A percentile compares a stretch with the other conserved stretches of the same genome.
phyloP scores from a whole-genome alignment of 2,113 vertebrate genomes.

The Oxyura jamaicensis region DNA sequence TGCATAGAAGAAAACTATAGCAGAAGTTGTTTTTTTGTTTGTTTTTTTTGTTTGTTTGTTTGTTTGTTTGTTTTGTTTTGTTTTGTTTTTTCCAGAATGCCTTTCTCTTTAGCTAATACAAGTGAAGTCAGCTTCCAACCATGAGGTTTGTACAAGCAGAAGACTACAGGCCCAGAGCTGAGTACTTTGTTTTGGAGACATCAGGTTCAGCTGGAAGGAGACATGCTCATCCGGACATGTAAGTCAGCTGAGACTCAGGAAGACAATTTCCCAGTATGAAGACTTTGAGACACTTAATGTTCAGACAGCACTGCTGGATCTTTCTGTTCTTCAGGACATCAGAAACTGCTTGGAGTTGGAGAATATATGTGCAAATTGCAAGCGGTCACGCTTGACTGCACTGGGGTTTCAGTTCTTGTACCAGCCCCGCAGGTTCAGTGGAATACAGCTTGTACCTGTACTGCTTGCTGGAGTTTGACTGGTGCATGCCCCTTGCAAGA shows the following conservation, averaged over 20 bases:
- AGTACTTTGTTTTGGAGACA: not conserved
- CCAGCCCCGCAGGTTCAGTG: not conserved
- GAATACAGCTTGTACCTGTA: not conserved
- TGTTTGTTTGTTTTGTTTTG: not conserved
- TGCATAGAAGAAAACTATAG: not conserved
- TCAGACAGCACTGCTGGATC: not conserved
- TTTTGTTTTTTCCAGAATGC: not conserved
- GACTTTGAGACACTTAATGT: not conserved
- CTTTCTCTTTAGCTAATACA: not conserved
- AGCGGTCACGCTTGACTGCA: not conserved
- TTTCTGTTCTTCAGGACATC: not conserved
- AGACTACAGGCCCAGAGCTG: not conserved
- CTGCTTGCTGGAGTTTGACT: rapidly evolving
- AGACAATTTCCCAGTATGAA: not conserved
- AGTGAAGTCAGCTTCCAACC: not conserved
- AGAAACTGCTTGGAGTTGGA: not conserved
- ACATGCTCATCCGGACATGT: not conserved
- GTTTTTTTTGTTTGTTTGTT: too few relatives aligned
- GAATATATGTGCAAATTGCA: not conserved
- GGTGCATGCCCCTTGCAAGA: not conserved
- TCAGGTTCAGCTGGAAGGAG: not conserved
- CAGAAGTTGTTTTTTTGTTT: not conserved
- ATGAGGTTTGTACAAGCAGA: not conserved
- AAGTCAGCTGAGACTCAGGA: not conserved
- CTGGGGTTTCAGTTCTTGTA: not conserved